Evolutionary conservation across 2,113 vertebrate species (phyloP).

Genomic region (Ptyas mucosa): DNA sequence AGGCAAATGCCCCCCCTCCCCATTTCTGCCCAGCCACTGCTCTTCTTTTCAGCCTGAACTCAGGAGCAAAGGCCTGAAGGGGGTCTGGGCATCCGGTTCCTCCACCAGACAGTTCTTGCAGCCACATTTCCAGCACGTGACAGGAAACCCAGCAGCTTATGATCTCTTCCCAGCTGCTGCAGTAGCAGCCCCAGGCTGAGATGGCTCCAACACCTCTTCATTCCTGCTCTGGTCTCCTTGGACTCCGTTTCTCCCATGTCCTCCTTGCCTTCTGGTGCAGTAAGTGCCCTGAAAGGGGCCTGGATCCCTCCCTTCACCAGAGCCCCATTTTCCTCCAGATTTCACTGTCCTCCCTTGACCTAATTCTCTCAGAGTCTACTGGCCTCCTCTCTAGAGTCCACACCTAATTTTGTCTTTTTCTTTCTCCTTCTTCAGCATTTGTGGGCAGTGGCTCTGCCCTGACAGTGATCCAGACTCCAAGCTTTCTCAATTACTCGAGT

Average conservation of each 20-base stretch:
- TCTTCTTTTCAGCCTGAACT: neutral
- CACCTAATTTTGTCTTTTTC: neutral
- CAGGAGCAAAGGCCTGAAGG: neutral
- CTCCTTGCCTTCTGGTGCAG: neutral
- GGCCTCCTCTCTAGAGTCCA: neutral
- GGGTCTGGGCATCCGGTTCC: neutral
- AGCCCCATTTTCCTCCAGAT: neutral
- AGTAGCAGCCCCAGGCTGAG: neutral
- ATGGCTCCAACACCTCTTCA: neutral
- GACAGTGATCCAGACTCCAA: neutral
- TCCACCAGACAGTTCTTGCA: neutral
- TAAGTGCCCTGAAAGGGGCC: no score
- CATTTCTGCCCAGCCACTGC: neutral
- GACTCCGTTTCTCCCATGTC: neutral
- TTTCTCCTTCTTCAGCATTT: neutral
- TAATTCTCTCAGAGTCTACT: neutral
- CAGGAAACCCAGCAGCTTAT: neutral
- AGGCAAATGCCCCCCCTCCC: neutral
- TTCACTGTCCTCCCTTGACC: neutral
- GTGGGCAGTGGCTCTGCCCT: neutral
- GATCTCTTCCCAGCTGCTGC: neutral
- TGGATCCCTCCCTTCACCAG: neutral
- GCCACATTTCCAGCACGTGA: neutral
- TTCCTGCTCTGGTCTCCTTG: neutral
- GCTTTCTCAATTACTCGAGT: neutral